Base-by-base conservation (phyloP, 1,140 invertebrate genomes). In the Meloidogyne exigua region DNA sequence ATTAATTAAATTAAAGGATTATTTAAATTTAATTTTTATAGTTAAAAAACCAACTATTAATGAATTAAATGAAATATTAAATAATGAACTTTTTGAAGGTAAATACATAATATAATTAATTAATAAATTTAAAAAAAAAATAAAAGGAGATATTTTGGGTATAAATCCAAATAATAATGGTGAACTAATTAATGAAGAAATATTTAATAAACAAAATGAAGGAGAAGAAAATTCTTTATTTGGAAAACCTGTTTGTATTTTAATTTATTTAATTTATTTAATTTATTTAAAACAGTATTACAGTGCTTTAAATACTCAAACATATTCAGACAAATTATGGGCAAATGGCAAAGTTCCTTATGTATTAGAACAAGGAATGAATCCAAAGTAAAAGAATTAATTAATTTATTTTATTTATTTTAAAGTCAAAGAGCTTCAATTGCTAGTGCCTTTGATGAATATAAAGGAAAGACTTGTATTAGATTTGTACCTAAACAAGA, bases 311-410 rank as follows among this genome's bases (percentile, higher is more conserved):
- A 87, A 87, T 72, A 79, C 87, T 2, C 79, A 74, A 21, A 87
- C 85, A 5, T 87, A 88, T 64, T 75, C 86, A 18, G 85, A 87
- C 68, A 87, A 87, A 77, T 69, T 87, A 25, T 87, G 85, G 85
- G 57, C 62, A 12, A 78, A 84, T 12, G 86, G 80, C 25, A 75
- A 72, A 39, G 81, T 87, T 18, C 85, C 85, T 7, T 87, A 87
- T 76, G 77, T 88, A 80, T 64, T 87, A 18, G 85, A 87, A 77
- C 87, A 87, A 63, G 86, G 86, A 68, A 87, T 87, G 85, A 87
- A 78, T n/a, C 57, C 70, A 71, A 75, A 78, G 85, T 86, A 63
- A 76, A 81, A 84, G 65, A 32, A 39, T 9, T 39, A 39, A 9
- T 39, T 39, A 39, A 39, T 7, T 39, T 39, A 39, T 9, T 39